Base-by-base conservation (phyloP, 2,888 invertebrate genomes). In the Steromphala cineraria region DNA sequence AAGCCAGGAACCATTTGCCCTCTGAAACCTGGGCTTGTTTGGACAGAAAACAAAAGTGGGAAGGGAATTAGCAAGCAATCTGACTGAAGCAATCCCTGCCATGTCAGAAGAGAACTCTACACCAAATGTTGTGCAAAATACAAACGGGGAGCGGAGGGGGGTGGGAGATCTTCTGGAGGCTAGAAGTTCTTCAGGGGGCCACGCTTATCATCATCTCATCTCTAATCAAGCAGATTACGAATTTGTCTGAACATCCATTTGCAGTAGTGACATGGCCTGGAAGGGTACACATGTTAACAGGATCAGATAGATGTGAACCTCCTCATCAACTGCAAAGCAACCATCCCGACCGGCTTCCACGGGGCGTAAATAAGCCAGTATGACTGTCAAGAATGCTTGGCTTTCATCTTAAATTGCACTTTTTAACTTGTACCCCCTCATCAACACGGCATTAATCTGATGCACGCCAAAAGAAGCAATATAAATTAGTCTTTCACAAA, bases 111-210 rank as follows among this genome's bases (percentile, higher is more conserved):
- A 31, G 40, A 71, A 71, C 40, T 40, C 71, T 13, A 71, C 71
- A 71, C 71, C 71, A 71, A 62, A 71, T 71, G 71, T 71, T 71
- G 71, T 71, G 71, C 71, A 71, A 71, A 71, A 71, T 71, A 71
- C 71, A 71, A 71, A 71, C 24, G 28, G 19, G 28, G 36, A 36
- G 71, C 10, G 1, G 10, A 17, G n/a, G 10, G 40, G 40, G 71
- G 67, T 31, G 71, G 17, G 36, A n/a, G 40, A 19, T 2, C 36
- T 17, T 31, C 40, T 19, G 28, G 28, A 36, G 71, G 71, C 36
- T 71, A 40, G n/a, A 36, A 40, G 71, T 31, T 8, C 40, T 36
- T 71, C 15, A 36, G 62, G 71, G 19, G 28, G 71, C n/a, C 19
- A n/a, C 13, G 71, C 71, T 40, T 71, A 71, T 71, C 71, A 36